Evolutionary conservation across 2,888 invertebrate genomes (phyloP).

Genomic region (Acrocera orbiculus): DNA sequence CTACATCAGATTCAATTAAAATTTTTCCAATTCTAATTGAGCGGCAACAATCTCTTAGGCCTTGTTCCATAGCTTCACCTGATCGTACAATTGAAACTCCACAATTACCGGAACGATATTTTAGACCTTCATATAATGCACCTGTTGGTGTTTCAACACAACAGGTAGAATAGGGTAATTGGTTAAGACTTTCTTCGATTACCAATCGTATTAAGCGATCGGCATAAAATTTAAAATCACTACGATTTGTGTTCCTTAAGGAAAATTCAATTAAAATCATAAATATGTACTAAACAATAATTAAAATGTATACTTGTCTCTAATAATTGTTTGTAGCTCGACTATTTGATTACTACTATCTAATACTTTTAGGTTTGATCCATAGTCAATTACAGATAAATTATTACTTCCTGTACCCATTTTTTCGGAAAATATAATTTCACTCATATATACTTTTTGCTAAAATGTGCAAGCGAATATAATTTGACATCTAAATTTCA

Average conservation of each 20-base stretch:
- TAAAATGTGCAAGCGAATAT: too few species aligned
- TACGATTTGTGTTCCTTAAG: conserved; percentile 72
- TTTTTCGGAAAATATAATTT: too few species aligned
- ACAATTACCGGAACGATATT: conserved; percentile 94
- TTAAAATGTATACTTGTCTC: conserved; percentile 48
- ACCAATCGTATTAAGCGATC: conserved; percentile 93
- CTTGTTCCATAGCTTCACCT: conserved; percentile 94
- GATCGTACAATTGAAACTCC: conserved; percentile 93
- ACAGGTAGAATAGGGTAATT: conserved; percentile 82
- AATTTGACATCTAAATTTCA: too few species aligned
- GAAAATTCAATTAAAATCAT: conserved; percentile 16
- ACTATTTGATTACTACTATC: conserved; percentile 26
- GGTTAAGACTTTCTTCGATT: conserved; percentile 95
- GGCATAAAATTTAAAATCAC: conserved; percentile 97
- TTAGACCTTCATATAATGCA: conserved; percentile 75
- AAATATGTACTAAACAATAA: not conserved
- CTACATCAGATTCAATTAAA: conserved; percentile 87
- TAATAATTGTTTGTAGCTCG: conserved; percentile 68
- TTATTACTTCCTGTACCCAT: too few species aligned
- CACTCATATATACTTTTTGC: too few species aligned
- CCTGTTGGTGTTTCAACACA: conserved; percentile 81
- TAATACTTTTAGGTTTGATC: conserved; percentile 26
- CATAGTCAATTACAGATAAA: too few species aligned
- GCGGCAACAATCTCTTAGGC: conserved; percentile 88
- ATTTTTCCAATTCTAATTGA: conserved; percentile 98